These are phyloP conservation scores for Drosophila pallidifrons DNA, from an alignment of 1,140 invertebrate species.

Conservation along the genomic window DNA sequence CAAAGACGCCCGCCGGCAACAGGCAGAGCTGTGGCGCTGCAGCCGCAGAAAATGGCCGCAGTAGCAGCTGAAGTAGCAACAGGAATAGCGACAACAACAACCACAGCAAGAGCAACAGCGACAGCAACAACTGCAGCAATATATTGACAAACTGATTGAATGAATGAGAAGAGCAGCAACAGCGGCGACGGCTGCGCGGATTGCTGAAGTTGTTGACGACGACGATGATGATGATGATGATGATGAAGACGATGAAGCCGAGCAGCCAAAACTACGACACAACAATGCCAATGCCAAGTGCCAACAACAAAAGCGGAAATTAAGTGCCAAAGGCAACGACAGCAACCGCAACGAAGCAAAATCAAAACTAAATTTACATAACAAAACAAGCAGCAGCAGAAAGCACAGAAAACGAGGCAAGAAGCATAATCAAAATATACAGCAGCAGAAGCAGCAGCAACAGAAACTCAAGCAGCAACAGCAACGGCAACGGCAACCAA, in stretches of 20 bases:
- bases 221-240: constrained; percentile 19
- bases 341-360: constrained; percentile 35
- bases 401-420: constrained; percentile 21
- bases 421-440: constrained; percentile 51
- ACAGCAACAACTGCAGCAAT: constrained; percentile 7
- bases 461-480: constrained; percentile 25
- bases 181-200: constrained; percentile 47
- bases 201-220: constrained; percentile 28
- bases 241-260: constrained; percentile 44
- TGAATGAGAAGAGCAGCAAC: constrained; percentile 54
- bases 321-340: constrained; percentile 67
- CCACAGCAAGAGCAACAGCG: constrained; percentile 11
- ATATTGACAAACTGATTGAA: constrained; percentile 43
- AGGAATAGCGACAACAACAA: constrained; percentile 20
- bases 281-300: constrained; percentile 52
- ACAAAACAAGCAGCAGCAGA: constrained; percentile 40
- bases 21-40: constrained; percentile 22
- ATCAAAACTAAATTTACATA: constrained; percentile 66
- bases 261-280: constrained; percentile 42
- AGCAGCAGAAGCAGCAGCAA: constrained; percentile 15
- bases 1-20: constrained; percentile 14
- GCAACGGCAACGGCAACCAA: constrained; percentile 3
- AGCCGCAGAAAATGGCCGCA: constrained; percentile 50
- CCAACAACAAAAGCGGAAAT: constrained; percentile 55
- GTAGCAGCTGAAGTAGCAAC: constrained; percentile 7